Evolutionary conservation across 2,797 vertebrate species (phyloP).

Genomic region (Liasis olivaceus): DNA sequence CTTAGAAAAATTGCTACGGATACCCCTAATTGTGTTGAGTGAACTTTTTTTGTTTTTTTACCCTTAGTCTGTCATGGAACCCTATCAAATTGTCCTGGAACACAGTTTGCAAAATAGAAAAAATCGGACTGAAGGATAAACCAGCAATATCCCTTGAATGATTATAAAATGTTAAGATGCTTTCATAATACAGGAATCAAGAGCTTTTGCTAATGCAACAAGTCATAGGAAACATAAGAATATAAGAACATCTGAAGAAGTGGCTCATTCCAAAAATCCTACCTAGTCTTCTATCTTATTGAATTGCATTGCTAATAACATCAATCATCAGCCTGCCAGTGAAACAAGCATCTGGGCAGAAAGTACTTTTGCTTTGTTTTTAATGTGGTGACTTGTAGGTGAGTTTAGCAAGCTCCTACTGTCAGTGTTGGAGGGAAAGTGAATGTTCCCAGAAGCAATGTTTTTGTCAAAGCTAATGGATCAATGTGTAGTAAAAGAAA

Average conservation of each 20-base stretch:
- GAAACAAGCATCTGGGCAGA: not conserved
- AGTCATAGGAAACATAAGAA: not conserved
- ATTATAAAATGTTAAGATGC: not conserved
- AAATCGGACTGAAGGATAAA: not conserved
- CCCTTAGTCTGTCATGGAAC: not conserved
- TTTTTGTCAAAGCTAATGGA: slow-evolving; percentile 6
- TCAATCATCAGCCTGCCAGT: not conserved
- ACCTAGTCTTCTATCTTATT: not conserved
- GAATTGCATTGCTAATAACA: not conserved
- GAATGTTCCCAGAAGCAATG: not conserved
- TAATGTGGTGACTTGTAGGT: not conserved
- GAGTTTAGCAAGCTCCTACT: not conserved
- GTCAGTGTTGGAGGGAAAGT: not conserved
- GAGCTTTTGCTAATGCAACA: not conserved
- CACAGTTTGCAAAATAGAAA: not conserved
- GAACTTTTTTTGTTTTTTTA: not conserved
- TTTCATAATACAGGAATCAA: not conserved
- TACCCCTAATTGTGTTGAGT: not conserved
- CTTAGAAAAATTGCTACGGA: not conserved
- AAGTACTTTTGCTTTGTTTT: not conserved
- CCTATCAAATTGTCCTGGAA: not conserved
- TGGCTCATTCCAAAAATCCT: not conserved
- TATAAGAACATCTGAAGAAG: not conserved
- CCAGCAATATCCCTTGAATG: not conserved
- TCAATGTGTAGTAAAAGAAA: not conserved